Evolutionary conservation across 2,888 invertebrate species (phyloP), one percentile per base, ranked within the genome.

Genomic region (Apantesis nais): DNA sequence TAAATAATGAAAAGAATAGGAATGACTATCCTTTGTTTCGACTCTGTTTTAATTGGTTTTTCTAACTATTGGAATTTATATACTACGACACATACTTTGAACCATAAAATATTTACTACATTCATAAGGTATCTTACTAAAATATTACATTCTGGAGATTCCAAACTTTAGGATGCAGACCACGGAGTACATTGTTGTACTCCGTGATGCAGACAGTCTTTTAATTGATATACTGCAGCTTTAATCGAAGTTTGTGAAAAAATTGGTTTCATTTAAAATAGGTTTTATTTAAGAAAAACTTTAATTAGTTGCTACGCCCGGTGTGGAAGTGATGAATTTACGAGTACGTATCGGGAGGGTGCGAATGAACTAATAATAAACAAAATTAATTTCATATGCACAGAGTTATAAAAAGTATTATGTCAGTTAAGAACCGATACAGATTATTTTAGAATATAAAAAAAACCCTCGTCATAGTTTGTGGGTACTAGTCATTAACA

Each of bases 1-100:
- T 78, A 77, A 84, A 88, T 85, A 79, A 74, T 83, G 85, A 87
- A 89, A 86, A 84, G 84, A 88, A 86, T 82, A 80, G 76, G 16
- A 62, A 11, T 67, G 67, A 71, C 74, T 66, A 63, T 67, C 73
- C 73, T 75, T 72, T 75, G 70, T 78, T 77, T 67, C 64, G 39
- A 66, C 37, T 52, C 61, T 60, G n/a, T 39, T 67, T 22, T 62
- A 52, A 70, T 70, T 70, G 64, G 29, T 61, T 62, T 41, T 31
- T 58, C 3, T 14, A 16, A 25, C n/a, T n/a, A 25, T 37, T 34
- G 25, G 34, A 76, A 4, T 25, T 25, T 55, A n/a, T 55, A 12
- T 52, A 25, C 16, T 58, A 25, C 16, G 29, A 16, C 14, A 58
- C 5, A 16, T 16, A 12, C 12, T 55, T 25, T 25, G 25, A 58